Conservation (phyloP, 2,888 invertebrate genomes). For the Epistrophe eligans region DNA sequence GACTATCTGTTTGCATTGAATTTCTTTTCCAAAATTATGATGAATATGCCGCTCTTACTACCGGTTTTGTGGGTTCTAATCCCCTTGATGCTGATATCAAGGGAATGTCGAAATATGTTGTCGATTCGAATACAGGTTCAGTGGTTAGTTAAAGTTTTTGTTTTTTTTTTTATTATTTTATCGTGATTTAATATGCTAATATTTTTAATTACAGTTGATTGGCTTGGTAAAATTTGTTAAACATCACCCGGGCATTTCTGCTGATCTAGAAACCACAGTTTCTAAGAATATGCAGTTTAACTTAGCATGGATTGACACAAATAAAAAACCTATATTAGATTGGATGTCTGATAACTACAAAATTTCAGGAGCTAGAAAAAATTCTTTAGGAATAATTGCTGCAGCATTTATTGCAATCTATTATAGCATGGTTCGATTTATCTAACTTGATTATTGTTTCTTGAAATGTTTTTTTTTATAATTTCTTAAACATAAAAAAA, state of each 20-base stretch:
- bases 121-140: constrained; percentile 77
- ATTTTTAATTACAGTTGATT: constrained; percentile 76
- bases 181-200: not conserved
- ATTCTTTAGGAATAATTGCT: constrained; percentile 3
- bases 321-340: constrained; percentile 79
- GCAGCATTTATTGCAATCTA: constrained; percentile 16
- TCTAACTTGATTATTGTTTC: too few relatives aligned
- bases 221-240: constrained; percentile 78
- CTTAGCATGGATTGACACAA: constrained; percentile 78
- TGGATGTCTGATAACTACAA: constrained; percentile 77
- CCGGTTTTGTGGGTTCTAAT: constrained; percentile 79
- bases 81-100: constrained; percentile 79
- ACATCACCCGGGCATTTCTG: constrained; percentile 70
- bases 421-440: constrained; percentile 32
- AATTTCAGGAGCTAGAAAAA: constrained; percentile 35
- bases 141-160: constrained; percentile 74
- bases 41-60: constrained; percentile 78
- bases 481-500: too few relatives aligned
- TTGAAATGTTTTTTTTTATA: too few relatives aligned
- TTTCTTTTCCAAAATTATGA: constrained; percentile 84
- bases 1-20: constrained; percentile 84
- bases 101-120: constrained; percentile 79
- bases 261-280: constrained; percentile 77
- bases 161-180: not conserved
- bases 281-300: constrained; percentile 77